Evolutionary conservation across 1,140 invertebrate species (phyloP).

Genomic region (Pantala flavescens): DNA sequence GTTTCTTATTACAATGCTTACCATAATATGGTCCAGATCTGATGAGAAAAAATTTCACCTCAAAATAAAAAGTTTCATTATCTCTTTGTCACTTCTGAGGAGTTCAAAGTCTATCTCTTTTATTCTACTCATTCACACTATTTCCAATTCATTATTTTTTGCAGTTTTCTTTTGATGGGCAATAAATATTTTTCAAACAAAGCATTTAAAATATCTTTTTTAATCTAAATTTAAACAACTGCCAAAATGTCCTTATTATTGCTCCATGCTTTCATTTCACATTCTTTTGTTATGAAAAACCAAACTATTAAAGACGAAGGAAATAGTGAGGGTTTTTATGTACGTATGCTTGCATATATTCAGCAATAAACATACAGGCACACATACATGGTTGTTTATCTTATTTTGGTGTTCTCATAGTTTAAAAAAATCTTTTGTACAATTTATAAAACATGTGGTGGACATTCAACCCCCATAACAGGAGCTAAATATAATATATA

Average conservation of each 20-base stretch:
- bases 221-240: no score
- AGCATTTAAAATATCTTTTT: no score
- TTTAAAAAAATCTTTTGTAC: conserved; percentile 11
- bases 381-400: neutral
- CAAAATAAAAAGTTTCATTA: no score
- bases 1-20: no score
- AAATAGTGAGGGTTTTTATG: neutral
- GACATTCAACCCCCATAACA: neutral
- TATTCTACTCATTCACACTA: no score
- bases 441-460: neutral
- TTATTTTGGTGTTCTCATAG: neutral
- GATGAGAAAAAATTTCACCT: no score
- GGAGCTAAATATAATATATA: neutral
- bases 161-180: no score
- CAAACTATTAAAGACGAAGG: neutral
- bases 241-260: neutral
- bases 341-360: neutral
- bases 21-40: no score
- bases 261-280: neutral
- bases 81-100: no score
- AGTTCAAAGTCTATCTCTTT: no score
- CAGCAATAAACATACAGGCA: neutral
- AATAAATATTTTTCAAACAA: no score
- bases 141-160: no score
- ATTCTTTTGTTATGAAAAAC: neutral